Evolutionary conservation across 2,888 invertebrate genomes (phyloP), one percentile per base, ranked within the genome.

Genomic region (Phymatocera aterrima): DNA sequence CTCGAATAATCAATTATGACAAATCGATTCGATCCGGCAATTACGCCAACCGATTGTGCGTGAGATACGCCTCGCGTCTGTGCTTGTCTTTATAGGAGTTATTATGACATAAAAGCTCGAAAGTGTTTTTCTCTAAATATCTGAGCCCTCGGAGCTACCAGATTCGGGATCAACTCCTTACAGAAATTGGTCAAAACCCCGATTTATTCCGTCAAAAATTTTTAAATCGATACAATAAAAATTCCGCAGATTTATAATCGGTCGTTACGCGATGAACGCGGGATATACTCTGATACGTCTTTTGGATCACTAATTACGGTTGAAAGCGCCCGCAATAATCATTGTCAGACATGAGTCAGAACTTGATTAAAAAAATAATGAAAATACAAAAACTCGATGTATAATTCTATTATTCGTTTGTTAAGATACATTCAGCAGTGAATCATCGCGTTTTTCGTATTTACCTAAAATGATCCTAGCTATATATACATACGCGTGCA

Each of bases 1-100:
- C 68, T 68, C n/a, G 46, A 24, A 68, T 68, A 68, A 68, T 68
- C 46, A 28, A 68, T 68, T 68, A 43, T 2, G 43, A 68, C 28
- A 37, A 28, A 46, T 68, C 43, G 15, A 68, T 68, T 68, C 68
- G 68, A 43, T 68, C 24, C 68, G 46, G 68, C 21, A 68, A 68
- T 68, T 68, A 46, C 43, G 24, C 28, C 12, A 24, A 46, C 4
- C 28, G 24, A 46, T 68, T 68, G 46, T 68, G 68, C 68, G 68
- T 68, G 40, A 40, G 43, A 43, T 43, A 68, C 4, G 37, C 15
- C 6, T 43, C 10, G 57, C 2, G 28, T 28, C 28, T 57, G 15
- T 15, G 57, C 28, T 12, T 43, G 15, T 12, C 43, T 12, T 43
- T 12, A 43, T 43, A 43, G 8, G 43, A 43, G 43, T 43, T 12